phyloP scores from a whole-genome alignment of 1,140 invertebrate genomes.

The Tachypleus tridentatus region DNA sequence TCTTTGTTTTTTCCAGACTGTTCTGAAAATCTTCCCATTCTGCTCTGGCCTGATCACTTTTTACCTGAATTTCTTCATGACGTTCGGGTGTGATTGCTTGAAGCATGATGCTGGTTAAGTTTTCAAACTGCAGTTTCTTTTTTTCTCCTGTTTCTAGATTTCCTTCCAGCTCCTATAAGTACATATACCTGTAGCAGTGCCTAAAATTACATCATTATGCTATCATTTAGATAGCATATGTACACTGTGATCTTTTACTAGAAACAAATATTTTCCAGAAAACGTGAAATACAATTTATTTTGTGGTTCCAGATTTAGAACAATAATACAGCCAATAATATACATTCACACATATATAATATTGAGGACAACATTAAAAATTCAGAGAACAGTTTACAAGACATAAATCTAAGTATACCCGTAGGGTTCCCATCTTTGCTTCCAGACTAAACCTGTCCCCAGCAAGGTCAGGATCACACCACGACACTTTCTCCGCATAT shows the following conservation, averaged over 20 bases:
- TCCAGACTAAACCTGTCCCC: slow-evolving; percentile 87
- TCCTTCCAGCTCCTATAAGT: slow-evolving; percentile 49
- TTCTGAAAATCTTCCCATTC: slow-evolving; percentile 55
- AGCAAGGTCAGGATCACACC: slow-evolving; percentile 74
- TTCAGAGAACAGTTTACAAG: background rate
- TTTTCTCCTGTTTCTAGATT: slow-evolving; percentile 43
- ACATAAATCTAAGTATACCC: slow-evolving; percentile 5
- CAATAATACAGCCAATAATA: too few species aligned
- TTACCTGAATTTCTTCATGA: slow-evolving; percentile 22
- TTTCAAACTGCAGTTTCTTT: slow-evolving; percentile 25
- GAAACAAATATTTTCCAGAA: too few species aligned
- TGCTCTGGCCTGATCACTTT: slow-evolving; percentile 37
- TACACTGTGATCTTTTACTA: too few species aligned
- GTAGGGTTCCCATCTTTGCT: slow-evolving; percentile 69
- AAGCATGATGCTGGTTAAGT: slow-evolving; percentile 21
- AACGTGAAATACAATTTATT: too few species aligned
- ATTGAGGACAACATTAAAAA: too few species aligned
- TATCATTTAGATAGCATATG: too few species aligned
- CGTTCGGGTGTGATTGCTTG: slow-evolving; percentile 23
- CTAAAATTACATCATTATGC: background rate
- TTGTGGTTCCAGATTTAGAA: too few species aligned
- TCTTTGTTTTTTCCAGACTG: slow-evolving; percentile 53
- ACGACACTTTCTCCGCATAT: slow-evolving; percentile 76
- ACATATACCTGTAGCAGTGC: slow-evolving; percentile 2
- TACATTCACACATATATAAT: too few species aligned